These are phyloP conservation scores for Fregata magnificens DNA, from an alignment of 2,113 vertebrate species.

Conservation along the genomic window DNA sequence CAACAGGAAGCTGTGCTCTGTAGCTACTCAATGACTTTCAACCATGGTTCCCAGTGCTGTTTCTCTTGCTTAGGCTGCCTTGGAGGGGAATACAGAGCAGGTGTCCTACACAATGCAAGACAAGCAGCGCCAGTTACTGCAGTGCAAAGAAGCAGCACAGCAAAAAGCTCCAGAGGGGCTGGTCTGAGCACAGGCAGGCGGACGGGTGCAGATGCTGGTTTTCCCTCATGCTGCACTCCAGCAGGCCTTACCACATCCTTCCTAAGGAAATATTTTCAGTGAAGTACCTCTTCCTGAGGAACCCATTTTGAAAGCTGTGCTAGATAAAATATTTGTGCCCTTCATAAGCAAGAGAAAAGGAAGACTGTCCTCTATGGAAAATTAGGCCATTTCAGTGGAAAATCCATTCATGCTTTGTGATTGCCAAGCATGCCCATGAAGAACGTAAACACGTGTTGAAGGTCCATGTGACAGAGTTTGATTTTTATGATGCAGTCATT, in stretches of 20 bases:
- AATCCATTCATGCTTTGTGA: background rate
- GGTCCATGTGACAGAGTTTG: background rate
- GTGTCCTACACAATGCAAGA: background rate
- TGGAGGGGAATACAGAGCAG: background rate
- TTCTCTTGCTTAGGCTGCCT: background rate
- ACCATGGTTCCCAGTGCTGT: background rate
- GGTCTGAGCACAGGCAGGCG: background rate
- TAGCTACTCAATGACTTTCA: background rate
- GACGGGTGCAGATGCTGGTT: background rate
- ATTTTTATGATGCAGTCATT: background rate
- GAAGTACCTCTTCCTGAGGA: background rate
- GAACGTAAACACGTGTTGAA: background rate
- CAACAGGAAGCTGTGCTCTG: background rate
- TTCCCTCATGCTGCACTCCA: background rate
- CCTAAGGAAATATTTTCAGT: background rate
- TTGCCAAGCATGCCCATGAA: background rate
- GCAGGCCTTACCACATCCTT: background rate
- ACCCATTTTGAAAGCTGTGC: background rate
- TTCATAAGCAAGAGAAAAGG: background rate
- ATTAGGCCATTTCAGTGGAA: background rate
- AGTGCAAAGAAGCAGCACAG: background rate
- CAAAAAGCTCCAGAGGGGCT: background rate
- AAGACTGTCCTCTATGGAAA: background rate
- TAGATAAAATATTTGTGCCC: background rate
- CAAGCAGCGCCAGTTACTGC: background rate